Conservation (phyloP, 1,140 invertebrate species). For the Asbolus verrucosus region DNA sequence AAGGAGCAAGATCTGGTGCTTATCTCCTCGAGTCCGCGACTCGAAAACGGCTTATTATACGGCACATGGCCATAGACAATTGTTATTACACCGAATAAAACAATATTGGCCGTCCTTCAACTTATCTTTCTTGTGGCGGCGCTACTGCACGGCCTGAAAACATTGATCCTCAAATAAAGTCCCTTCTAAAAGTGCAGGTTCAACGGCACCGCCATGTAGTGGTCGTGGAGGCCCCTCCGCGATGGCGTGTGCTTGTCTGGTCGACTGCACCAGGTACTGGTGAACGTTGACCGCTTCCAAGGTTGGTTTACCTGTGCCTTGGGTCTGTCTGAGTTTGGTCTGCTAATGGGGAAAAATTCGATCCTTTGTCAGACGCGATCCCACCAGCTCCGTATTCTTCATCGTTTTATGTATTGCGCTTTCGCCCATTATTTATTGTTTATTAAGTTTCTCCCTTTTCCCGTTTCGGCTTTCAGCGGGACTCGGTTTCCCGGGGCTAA, state of each 20-base stretch:
- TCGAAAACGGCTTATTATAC: constrained; percentile 25
- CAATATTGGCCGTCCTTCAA: constrained; percentile 53
- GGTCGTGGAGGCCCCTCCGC: constrained; percentile 5
- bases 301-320: constrained; percentile 50
- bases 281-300: constrained; percentile 51
- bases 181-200: constrained; percentile 51
- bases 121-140: constrained; percentile 46
- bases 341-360: constrained; percentile 46
- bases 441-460: too few relatives aligned
- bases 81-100: constrained; percentile 49
- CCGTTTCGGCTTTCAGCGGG: too few relatives aligned
- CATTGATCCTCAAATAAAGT: constrained; percentile 46
- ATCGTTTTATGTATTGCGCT: too few relatives aligned
- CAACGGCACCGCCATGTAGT: constrained; percentile 28
- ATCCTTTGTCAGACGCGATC: constrained; percentile 32
- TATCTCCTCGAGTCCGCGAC: constrained; percentile 23
- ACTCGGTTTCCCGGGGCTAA: too few relatives aligned
- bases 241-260: neutral
- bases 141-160: constrained; percentile 48
- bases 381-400: constrained; percentile 1
- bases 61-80: constrained; percentile 40
- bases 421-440: too few relatives aligned
- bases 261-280: constrained; percentile 37
- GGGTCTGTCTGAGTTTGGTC: constrained; percentile 49
- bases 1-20: too few relatives aligned